Evolutionary conservation across 2,797 vertebrate species (phyloP).

Genomic region (Falco naumanni): DNA sequence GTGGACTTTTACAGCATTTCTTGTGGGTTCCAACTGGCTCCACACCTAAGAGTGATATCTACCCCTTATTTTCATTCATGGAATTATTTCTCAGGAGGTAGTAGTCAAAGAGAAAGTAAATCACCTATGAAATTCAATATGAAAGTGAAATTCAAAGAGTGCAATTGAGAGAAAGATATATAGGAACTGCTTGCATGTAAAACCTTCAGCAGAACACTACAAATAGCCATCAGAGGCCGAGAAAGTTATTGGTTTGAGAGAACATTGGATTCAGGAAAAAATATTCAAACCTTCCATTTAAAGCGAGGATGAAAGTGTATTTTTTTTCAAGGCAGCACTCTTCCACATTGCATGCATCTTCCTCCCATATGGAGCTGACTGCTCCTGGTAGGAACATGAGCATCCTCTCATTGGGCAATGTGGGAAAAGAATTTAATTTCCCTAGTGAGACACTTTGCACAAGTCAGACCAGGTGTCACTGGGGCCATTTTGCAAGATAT

Average conservation of each 20-base stretch:
- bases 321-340: not conserved
- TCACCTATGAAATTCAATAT: conserved; percentile 53
- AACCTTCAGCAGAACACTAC: not conserved
- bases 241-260: conserved; percentile 37
- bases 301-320: not conserved
- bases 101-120: conserved; percentile 56
- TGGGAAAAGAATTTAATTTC: not conserved
- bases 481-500: not conserved
- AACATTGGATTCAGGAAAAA: conserved; percentile 11
- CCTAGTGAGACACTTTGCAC: not conserved
- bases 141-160: conserved; percentile 48
- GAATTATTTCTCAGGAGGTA: conserved; percentile 50
- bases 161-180: conserved; percentile 24
- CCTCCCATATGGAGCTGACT: not conserved
- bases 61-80: conserved; percentile 47
- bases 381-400: not conserved
- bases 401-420: not conserved
- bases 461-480: not conserved
- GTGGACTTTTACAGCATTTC: not conserved
- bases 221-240: conserved; percentile 1
- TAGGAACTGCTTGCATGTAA: not conserved
- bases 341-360: not conserved
- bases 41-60: conserved; percentile 11
- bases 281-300: not conserved
- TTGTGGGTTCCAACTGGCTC: not conserved